Percentiles rank a stretch among this genome's conserved stretches.
These are phyloP conservation scores for Drosophila ustulata DNA, from an alignment of 2,888 invertebrate species.

Conservation along the genomic window DNA sequence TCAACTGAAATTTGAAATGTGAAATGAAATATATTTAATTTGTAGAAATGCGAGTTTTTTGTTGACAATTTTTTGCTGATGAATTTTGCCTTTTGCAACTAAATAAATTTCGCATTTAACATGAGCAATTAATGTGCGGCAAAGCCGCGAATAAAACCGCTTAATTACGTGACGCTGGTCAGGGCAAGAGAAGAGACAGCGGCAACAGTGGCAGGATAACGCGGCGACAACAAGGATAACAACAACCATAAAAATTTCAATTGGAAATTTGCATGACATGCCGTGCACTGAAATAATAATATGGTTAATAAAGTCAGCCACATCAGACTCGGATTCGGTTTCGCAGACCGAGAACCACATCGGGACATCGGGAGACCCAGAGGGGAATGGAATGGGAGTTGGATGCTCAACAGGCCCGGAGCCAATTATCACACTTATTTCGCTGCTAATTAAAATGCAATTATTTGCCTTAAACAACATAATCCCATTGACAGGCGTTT, in stretches of 20 bases:
- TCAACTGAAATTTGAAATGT: conserved; percentile 21
- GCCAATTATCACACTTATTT: conserved; percentile 77
- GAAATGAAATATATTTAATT: conserved; percentile 20
- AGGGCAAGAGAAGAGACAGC: conserved; percentile 17
- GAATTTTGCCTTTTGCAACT: conserved; percentile 23
- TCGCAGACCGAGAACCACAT: conserved; percentile 1
- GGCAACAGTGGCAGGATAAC: conserved; percentile 10
- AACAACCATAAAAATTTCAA: conserved; percentile 38
- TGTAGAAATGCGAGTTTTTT: conserved; percentile 22
- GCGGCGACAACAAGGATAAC: conserved; percentile 9
- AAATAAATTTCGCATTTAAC: conserved; percentile 71
- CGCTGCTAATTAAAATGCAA: conserved; percentile 79
- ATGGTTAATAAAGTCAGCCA: conserved; percentile 76
- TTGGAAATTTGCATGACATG: conserved; percentile 70
- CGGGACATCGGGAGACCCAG: background rate
- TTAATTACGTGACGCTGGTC: conserved; percentile 71
- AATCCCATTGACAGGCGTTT: conserved; percentile 71
- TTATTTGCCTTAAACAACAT: conserved; percentile 79
- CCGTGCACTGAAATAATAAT: conserved; percentile 77
- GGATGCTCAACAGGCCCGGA: conserved; percentile 18
- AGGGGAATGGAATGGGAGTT: background rate
- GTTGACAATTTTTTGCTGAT: conserved; percentile 20
- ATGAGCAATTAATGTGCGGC: conserved; percentile 75
- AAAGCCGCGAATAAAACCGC: conserved; percentile 79
- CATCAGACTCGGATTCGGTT: conserved; percentile 50